phyloP scores from a whole-genome alignment of 2,888 invertebrate genomes.

The Amorpha juglandis region DNA sequence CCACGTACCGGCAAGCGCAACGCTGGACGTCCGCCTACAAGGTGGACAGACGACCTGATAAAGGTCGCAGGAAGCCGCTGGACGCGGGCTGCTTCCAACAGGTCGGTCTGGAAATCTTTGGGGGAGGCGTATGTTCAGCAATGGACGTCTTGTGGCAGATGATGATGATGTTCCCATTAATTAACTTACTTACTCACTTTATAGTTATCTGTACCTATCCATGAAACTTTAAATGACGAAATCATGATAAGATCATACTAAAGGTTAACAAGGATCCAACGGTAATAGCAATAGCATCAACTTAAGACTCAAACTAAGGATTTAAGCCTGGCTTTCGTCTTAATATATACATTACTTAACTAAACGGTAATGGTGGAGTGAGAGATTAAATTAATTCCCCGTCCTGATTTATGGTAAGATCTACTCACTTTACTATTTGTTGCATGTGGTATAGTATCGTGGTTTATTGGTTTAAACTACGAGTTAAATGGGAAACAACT shows the following conservation, averaged over 20 bases:
- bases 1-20: no score
- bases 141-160: no score
- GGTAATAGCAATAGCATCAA: conserved; percentile 5
- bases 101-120: no score
- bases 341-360: conserved; percentile 21
- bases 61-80: no score
- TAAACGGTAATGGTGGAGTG: conserved; percentile 21
- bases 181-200: no score
- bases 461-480: background rate
- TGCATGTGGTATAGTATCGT: background rate
- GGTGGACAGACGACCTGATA: no score
- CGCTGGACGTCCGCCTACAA: no score
- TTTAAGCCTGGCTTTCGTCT: conserved; percentile 23
- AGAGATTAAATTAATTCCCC: conserved; percentile 20
- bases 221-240: no score
- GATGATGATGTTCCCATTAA: no score
- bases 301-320: conserved; percentile 20
- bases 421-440: conserved; percentile 13
- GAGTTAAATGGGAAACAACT: background rate
- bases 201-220: no score
- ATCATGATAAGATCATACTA: background rate
- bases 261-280: background rate
- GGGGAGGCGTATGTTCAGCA: no score
- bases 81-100: no score
- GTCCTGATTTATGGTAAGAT: conserved; percentile 9